Evolutionary conservation across 2,888 invertebrate genomes (phyloP), one percentile per base, ranked within the genome.

Genomic region (Silvanus unidentatus): DNA sequence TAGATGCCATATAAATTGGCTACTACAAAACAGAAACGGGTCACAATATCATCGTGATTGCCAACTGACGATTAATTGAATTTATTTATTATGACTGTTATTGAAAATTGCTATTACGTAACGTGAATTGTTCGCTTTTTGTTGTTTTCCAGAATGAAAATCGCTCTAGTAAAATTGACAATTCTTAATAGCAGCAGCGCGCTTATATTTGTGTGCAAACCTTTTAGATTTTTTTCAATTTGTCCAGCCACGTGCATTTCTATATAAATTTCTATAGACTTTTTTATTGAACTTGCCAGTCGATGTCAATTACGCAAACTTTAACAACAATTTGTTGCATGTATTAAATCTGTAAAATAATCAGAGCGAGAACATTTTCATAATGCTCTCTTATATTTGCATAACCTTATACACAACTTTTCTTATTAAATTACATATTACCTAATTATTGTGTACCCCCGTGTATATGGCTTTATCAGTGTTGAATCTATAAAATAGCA

Each of bases 331-430:
- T 27, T 27, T 27, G 39, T 39, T 39, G 27, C 39, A 39, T 39
- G 39, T 22, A 27, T 39, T 39, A 16, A 39, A 10, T 34, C 28
- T 42, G 51, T 48, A 46, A 45, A 54, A 46, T 53, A 49, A 58
- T 58, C 52, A 58, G 58, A 55, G 54, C 58, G 58, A 47, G 54
- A 54, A 55, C 49, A 53, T 57, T 56, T 58, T 53, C 58, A 58
- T 54, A 58, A 55, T 50, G 40, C 48, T 45, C 43, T 48, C 45
- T 34, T 37, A 12, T 37, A 37, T 52, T 52, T 56, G 51, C 56
- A 50, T 50, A 57, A 53, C 50, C 44, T 48, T 11, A 9, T 10
- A 28, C 44, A 43, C 39, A 51, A 48, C 48, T 57, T 58, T 53
- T 53, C 50, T 53, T 52, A 53, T 52, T 50, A 53, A 49, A 52